Conservation (phyloP, 92 coral and sea anemone genomes). For the Zoanthus sansibaricus region DNA sequence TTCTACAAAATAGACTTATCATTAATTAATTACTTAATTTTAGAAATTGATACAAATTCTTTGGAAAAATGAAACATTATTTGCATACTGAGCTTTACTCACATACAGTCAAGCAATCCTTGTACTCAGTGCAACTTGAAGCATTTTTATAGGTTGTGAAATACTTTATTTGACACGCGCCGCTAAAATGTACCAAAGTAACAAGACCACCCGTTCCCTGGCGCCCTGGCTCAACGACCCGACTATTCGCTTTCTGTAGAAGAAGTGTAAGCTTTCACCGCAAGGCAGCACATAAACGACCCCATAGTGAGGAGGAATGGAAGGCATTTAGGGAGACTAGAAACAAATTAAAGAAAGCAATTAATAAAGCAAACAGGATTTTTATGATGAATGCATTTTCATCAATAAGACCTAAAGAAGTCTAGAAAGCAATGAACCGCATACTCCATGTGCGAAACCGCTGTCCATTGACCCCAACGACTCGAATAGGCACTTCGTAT, state of each 20-base stretch:
- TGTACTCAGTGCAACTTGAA: no score
- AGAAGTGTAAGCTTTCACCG: neutral
- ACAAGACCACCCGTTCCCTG: neutral
- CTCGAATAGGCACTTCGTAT: no score
- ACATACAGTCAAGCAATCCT: no score
- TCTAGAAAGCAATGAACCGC: conserved; percentile 18
- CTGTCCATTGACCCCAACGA: neutral
- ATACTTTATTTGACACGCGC: neutral
- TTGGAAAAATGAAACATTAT: no score
- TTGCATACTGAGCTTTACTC: no score
- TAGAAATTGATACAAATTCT: no score
- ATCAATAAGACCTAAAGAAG: conserved; percentile 12
- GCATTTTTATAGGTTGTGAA: no score
- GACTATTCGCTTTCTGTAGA: neutral
- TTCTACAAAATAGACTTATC: no score
- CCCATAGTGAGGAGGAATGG: neutral
- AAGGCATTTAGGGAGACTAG: neutral
- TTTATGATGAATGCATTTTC: conserved; percentile 22
- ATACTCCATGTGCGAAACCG: conserved; percentile 21
- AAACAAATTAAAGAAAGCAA: neutral
- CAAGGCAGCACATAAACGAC: conserved; percentile 24
- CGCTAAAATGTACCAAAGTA: neutral
- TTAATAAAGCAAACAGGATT: conserved; percentile 1
- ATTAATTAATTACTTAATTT: no score
- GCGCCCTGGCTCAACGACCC: neutral